Evolutionary conservation across 2,888 invertebrate species (phyloP).

Genomic region (Heliconius cydno): DNA sequence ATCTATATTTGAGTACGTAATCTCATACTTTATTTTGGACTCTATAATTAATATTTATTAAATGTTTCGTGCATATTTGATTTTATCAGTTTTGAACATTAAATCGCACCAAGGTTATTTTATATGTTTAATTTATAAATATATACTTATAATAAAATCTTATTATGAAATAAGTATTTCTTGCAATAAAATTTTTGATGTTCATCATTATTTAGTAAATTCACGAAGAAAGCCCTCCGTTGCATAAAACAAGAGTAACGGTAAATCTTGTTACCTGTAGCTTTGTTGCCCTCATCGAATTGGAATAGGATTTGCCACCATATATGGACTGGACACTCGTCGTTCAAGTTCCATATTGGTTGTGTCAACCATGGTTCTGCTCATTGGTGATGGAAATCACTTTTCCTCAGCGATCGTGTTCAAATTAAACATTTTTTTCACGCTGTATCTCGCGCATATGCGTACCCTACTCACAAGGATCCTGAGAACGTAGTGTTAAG

Average conservation of each 20-base stretch:
- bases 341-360: conserved; percentile 53
- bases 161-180: not conserved
- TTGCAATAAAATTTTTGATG: not conserved
- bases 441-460: too few relatives aligned
- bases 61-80: not conserved
- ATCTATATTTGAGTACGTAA: not conserved
- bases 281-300: conserved; percentile 44
- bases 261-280: conserved; percentile 32
- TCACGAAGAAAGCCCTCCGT: not conserved
- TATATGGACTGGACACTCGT: conserved; percentile 48
- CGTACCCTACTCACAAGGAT: too few relatives aligned
- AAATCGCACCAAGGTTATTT: not conserved
- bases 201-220: not conserved
- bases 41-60: not conserved
- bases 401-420: conserved; percentile 46
- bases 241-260: not conserved
- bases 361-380: conserved; percentile 50
- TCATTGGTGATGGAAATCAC: conserved; percentile 49
- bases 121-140: not conserved
- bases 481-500: too few relatives aligned
- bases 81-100: not conserved
- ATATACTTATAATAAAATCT: too few relatives aligned
- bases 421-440: conserved; percentile 35
- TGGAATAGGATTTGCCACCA: conserved; percentile 48
- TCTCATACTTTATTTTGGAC: not conserved